Evolutionary conservation across 2,888 invertebrate species (phyloP), one percentile per base, ranked within the genome.

Genomic region (Liposcelis brunnea): DNA sequence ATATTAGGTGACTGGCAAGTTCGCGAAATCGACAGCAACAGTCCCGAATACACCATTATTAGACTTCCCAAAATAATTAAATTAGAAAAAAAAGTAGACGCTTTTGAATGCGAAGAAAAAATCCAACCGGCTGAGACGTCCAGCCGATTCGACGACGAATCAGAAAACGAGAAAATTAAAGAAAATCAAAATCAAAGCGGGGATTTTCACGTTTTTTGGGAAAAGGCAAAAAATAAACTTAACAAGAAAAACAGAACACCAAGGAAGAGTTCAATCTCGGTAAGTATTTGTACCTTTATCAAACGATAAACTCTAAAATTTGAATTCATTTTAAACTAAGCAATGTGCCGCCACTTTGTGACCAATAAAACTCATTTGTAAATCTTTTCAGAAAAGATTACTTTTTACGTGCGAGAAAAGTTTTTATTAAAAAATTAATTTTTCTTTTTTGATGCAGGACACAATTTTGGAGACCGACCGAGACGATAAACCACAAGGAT

Each of bases 1-100:
- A 16, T 8, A 5, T 19, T 36, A 32, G 61, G 60, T 5, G 60
- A 55, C 2, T 63, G 65, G 63, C 51, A 61, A 47, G 59, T 64
- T 0, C 50, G 55, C 51, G 64, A 63, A 2, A 54, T 58, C 14
- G 54, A 56, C 45, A 4, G 5, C 10, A 35, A 35, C 16, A 14
- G 16, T 14, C 35, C 35, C 14, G 26, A 26, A 8, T 26, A 26
- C 8, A 4, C 4, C 8, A 6, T 8, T 8, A 26, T 16, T 7
- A 16, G 7, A 35, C 10, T 16, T 4, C 15, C 35, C 14, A 35
- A 35, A 14, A 35, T 35, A 7, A 35, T 35, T 6, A 35, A 14
- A 15, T 16, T 35, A 10, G 35, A 35, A 35, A 35, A 35, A 16
- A 35, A 35, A 35, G 8, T 26, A 4, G 26, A 6, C 8, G 5